Evolutionary conservation across 2,797 vertebrate genomes (phyloP).

Genomic region (Microctenopoma steveboyesi): DNA sequence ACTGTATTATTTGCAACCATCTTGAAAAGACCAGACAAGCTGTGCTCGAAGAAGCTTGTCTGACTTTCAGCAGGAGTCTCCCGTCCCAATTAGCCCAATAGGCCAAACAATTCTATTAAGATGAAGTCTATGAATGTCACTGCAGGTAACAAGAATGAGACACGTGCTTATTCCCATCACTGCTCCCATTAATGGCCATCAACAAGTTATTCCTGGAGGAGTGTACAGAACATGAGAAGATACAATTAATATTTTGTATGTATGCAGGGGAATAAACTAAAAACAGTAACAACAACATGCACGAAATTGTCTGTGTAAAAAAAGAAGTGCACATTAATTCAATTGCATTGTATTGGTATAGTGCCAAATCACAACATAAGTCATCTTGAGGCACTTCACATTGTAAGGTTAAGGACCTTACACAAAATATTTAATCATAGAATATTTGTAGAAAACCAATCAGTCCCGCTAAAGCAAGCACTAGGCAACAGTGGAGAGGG

Average conservation of each 20-base stretch:
- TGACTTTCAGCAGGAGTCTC: constrained; percentile 25
- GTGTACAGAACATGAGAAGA: background rate
- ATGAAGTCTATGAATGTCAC: background rate
- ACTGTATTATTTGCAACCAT: constrained; percentile 23
- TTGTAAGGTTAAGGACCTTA: no score
- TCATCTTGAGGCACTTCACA: no score
- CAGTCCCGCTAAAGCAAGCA: no score
- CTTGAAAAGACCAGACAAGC: constrained; percentile 27
- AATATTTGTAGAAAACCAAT: no score
- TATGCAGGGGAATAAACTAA: background rate
- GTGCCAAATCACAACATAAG: no score
- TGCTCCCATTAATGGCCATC: background rate
- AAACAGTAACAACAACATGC: no score
- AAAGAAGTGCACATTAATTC: no score
- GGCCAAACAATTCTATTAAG: no score
- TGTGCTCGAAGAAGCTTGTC: constrained; percentile 7
- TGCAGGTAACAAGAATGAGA: background rate
- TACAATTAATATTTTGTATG: constrained; percentile 1
- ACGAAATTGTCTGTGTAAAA: no score
- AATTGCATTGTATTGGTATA: no score
- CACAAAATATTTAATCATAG: no score
- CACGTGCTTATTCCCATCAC: constrained; percentile 5
- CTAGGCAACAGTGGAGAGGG: no score
- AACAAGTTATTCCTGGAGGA: constrained; percentile 4
- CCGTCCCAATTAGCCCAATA: background rate